Evolutionary conservation across 2,888 invertebrate genomes (phyloP).

Genomic region (Nymphalis c-album): DNA sequence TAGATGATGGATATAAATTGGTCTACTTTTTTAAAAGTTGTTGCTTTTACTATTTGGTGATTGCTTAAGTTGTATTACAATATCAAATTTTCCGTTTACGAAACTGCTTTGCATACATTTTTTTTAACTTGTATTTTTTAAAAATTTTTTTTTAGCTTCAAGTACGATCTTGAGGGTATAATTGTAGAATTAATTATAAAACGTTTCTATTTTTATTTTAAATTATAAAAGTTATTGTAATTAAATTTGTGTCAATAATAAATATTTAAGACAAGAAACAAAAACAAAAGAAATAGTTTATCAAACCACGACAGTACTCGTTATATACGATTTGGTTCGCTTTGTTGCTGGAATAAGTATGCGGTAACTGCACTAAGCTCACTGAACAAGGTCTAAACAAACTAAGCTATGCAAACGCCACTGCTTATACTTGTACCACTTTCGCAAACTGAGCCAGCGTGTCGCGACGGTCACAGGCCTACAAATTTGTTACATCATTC

Average conservation of each 20-base stretch:
- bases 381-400: conserved; percentile 13
- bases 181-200: no score
- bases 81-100: background rate
- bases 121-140: no score
- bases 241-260: no score
- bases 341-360: background rate
- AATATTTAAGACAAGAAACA: no score
- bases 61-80: background rate
- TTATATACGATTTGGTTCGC: background rate
- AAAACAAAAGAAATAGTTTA: background rate
- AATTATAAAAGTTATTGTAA: background rate
- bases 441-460: conserved; percentile 56
- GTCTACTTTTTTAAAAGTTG: background rate
- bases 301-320: background rate
- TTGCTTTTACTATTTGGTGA: background rate
- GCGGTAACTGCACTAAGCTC: background rate
- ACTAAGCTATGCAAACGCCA: conserved; percentile 16
- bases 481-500: conserved; percentile 55
- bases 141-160: no score
- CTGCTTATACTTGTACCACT: conserved; percentile 44
- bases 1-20: background rate
- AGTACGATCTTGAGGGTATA: background rate
- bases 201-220: no score
- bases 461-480: conserved; percentile 49
- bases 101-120: background rate